These are phyloP conservation scores for Etheostoma cragini DNA, from an alignment of 2,113 vertebrate genomes.

Conservation along the genomic window DNA sequence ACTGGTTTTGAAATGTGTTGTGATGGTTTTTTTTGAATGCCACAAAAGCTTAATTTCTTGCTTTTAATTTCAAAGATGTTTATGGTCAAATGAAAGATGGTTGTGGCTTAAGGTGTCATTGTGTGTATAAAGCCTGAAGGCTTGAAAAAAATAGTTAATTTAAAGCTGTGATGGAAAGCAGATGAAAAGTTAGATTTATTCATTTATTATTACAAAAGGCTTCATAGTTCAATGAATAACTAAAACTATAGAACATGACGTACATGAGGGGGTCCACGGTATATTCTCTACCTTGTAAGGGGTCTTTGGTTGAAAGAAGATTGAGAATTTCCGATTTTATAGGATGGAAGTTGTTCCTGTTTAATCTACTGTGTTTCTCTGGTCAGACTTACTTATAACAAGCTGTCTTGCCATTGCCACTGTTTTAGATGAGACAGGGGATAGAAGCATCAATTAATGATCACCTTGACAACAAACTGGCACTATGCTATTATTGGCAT, in stretches of 20 bases:
- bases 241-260: too few relatives aligned
- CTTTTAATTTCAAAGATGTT: not conserved
- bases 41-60: not conserved
- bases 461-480: not conserved
- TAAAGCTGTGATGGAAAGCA: too few relatives aligned
- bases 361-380: not conserved
- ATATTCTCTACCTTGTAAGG: too few relatives aligned
- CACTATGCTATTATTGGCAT: not conserved
- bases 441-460: not conserved
- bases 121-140: too few relatives aligned
- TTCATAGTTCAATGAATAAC: too few relatives aligned
- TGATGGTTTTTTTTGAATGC: not conserved
- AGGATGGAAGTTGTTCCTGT: not conserved
- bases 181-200: too few relatives aligned
- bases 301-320: too few relatives aligned
- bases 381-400: not conserved
- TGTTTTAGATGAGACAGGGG: not conserved
- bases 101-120: not conserved
- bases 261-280: too few relatives aligned
- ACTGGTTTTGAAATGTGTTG: not conserved
- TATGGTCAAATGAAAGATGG: not conserved
- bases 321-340: not conserved
- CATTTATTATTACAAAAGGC: too few relatives aligned
- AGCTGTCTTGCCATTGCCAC: not conserved
- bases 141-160: not conserved